phyloP scores from a whole-genome alignment of 2,797 vertebrate species.

The Gambelia wislizenii region DNA sequence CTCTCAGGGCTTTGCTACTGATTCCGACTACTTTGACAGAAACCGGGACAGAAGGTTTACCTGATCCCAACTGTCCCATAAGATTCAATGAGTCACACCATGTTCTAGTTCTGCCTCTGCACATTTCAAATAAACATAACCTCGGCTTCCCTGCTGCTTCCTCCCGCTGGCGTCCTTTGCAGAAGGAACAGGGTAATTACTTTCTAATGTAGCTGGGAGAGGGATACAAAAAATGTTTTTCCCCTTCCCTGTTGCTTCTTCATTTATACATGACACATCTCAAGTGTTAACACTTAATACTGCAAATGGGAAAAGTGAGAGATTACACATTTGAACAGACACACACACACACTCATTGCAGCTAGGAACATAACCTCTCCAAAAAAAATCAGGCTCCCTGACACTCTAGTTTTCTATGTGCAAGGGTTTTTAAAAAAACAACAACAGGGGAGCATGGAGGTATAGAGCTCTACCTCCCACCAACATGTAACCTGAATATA shows the following conservation, averaged over 20 bases:
- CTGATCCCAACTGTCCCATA: neutral
- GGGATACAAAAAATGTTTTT: neutral
- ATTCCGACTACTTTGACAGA: neutral
- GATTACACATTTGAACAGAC: neutral
- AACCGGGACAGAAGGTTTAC: neutral
- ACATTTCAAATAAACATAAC: neutral
- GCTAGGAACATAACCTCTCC: neutral
- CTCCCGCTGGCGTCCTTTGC: neutral
- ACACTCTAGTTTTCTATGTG: neutral
- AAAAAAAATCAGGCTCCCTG: neutral
- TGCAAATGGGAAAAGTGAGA: neutral
- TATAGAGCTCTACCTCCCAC: neutral
- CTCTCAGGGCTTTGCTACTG: neutral
- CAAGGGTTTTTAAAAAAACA: no score
- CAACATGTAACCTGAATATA: neutral
- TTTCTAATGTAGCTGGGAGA: neutral
- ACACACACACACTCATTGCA: neutral
- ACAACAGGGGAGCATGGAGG: neutral
- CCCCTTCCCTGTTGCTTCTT: neutral
- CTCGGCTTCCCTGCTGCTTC: neutral
- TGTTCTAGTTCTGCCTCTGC: neutral
- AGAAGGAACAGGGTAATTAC: neutral
- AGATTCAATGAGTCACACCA: neutral
- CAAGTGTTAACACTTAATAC: neutral
- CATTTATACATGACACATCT: neutral